phyloP scores from a whole-genome alignment of 2,113 vertebrate genomes.

The Pseudopipra pipra region DNA sequence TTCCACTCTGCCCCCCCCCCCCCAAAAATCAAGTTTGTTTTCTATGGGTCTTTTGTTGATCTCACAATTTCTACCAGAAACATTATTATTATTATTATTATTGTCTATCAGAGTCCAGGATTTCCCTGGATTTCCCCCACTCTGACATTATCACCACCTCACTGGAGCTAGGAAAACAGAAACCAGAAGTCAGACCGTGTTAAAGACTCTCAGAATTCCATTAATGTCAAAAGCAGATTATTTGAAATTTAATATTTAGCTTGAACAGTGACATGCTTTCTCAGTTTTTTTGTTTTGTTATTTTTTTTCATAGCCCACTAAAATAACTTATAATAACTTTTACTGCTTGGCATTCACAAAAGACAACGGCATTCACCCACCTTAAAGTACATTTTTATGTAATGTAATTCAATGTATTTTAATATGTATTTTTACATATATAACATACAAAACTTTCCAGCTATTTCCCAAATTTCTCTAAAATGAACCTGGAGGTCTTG shows the following conservation, averaged over 20 bases:
- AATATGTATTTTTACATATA: too few relatives aligned
- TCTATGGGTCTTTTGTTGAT: neutral
- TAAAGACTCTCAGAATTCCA: neutral
- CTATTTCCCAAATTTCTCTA: neutral
- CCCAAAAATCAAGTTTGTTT: neutral
- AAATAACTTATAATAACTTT: neutral
- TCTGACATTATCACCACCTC: neutral
- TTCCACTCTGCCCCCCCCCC: neutral
- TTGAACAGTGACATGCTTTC: neutral
- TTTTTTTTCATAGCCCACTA: neutral
- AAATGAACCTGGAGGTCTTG: neutral
- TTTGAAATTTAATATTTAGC: neutral
- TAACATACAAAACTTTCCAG: neutral
- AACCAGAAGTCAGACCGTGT: neutral
- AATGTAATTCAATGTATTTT: neutral
- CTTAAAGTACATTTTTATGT: neutral
- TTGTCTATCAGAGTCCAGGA: neutral
- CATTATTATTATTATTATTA: too few relatives aligned
- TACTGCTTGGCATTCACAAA: neutral
- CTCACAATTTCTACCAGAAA: neutral
- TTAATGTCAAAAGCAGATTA: neutral
- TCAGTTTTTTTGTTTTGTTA: neutral
- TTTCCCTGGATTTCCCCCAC: neutral
- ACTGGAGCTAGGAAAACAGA: neutral
- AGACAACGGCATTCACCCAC: neutral